Evolutionary conservation across 2,797 vertebrate genomes (phyloP).

Genomic region (Zenarchopterus dispar): DNA sequence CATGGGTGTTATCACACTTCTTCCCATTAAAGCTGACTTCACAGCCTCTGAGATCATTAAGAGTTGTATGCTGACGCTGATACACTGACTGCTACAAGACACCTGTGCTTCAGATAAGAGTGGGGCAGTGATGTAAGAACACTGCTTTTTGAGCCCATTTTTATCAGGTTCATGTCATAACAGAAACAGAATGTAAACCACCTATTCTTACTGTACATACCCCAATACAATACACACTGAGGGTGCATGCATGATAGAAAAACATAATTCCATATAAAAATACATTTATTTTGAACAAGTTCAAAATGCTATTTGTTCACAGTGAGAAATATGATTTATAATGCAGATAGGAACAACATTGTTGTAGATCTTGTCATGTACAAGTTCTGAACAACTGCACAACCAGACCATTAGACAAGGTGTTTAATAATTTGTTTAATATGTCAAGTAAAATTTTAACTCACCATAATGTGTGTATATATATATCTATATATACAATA

Average conservation of each 20-base stretch:
- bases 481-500: no score
- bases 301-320: constrained; percentile 93
- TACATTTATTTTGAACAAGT: constrained; percentile 99
- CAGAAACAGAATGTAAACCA: background rate
- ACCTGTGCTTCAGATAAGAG: constrained; percentile 45
- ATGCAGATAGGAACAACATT: constrained; percentile 78
- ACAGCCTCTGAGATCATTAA: constrained; percentile 62
- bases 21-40: constrained; percentile 65
- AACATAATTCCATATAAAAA: constrained; percentile 85
- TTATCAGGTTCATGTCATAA: constrained; percentile 32
- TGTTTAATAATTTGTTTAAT: constrained; percentile 66
- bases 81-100: constrained; percentile 37
- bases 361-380: constrained; percentile 76
- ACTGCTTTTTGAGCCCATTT: constrained; percentile 26
- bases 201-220: background rate
- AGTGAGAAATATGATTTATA: constrained; percentile 95
- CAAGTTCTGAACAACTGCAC: constrained; percentile 66
- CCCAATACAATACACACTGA: constrained; percentile 1
- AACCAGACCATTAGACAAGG: constrained; percentile 66
- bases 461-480: constrained; percentile 61
- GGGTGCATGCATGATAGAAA: constrained; percentile 15
- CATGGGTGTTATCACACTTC: constrained; percentile 67
- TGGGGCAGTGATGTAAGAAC: constrained; percentile 15
- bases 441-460: constrained; percentile 65
- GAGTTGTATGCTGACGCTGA: constrained; percentile 38